Conservation (phyloP, 2,888 invertebrate species). For the Morinoia aosen region DNA sequence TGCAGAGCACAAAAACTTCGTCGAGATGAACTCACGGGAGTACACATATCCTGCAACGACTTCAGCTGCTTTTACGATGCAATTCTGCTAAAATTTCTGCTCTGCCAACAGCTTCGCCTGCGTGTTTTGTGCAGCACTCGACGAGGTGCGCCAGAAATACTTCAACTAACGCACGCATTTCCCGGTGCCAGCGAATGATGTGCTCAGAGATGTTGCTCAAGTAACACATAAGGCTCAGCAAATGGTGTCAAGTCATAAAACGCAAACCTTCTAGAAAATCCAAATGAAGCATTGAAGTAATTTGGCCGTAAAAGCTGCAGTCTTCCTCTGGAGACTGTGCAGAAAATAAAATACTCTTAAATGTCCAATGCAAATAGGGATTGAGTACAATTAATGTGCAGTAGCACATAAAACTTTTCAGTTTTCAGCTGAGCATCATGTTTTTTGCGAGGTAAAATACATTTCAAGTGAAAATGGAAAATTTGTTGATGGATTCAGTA, state of each 20-base stretch:
- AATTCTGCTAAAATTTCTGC: neutral
- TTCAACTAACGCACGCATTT: neutral
- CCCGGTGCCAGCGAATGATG: neutral
- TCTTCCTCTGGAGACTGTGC: neutral
- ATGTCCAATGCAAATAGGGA: too few species aligned
- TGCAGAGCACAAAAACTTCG: neutral
- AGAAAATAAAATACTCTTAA: neutral
- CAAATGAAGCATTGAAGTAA: neutral
- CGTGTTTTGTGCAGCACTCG: neutral
- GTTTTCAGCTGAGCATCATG: too few species aligned
- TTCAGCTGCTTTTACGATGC: neutral
- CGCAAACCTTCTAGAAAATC: neutral
- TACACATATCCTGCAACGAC: neutral
- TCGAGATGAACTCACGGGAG: neutral
- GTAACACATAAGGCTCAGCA: neutral
- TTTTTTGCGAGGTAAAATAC: too few species aligned
- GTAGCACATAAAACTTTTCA: too few species aligned
- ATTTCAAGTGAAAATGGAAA: too few species aligned
- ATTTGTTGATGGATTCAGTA: too few species aligned
- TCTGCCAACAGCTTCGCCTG: neutral
- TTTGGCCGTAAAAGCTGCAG: neutral
- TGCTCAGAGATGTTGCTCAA: neutral
- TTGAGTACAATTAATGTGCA: too few species aligned
- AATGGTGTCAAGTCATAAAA: neutral
- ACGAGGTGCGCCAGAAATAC: neutral